Conservation (phyloP, 2,113 vertebrate genomes). For the Candoia aspera region DNA sequence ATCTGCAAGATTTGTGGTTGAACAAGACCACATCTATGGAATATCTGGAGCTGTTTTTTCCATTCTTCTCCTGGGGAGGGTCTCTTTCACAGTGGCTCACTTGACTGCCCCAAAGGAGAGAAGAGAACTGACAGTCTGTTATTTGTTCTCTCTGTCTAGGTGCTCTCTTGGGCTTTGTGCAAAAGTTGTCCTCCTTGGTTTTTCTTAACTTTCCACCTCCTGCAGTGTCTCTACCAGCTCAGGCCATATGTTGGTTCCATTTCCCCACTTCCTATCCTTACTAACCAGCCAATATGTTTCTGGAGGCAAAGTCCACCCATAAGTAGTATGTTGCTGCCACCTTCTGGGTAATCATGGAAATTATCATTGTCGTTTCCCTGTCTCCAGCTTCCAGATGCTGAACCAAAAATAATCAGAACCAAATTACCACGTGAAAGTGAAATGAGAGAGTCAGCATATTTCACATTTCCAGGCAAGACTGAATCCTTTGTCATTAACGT, state of each 20-base stretch:
- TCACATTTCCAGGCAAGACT: slow-evolving; percentile 26
- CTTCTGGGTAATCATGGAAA: slow-evolving; percentile 67
- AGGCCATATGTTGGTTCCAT: too few species aligned
- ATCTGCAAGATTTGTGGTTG: neutral
- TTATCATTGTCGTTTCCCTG: neutral
- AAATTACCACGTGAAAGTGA: slow-evolving; percentile 14
- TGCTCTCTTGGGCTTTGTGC: neutral
- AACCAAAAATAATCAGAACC: neutral
- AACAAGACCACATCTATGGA: neutral
- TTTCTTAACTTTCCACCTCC: too few species aligned
- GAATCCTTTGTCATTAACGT: slow-evolving; percentile 18
- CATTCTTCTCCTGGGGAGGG: neutral
- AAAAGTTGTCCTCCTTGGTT: too few species aligned
- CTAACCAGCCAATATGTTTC: neutral
- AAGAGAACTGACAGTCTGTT: neutral
- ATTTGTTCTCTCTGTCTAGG: neutral
- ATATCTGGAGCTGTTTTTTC: neutral
- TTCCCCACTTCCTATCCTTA: too few species aligned
- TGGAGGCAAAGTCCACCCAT: neutral
- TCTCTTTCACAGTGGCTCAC: neutral
- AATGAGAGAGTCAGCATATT: slow-evolving; percentile 5
- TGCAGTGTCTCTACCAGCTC: too few species aligned
- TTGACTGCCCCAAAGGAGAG: too few species aligned
- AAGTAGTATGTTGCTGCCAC: slow-evolving; percentile 70
- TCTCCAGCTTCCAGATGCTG: neutral